A percentile compares a stretch with the other conserved stretches of the same genome.
Evolutionary conservation across 1,140 invertebrate species (phyloP).

Genomic region (Aphis craccivora): DNA sequence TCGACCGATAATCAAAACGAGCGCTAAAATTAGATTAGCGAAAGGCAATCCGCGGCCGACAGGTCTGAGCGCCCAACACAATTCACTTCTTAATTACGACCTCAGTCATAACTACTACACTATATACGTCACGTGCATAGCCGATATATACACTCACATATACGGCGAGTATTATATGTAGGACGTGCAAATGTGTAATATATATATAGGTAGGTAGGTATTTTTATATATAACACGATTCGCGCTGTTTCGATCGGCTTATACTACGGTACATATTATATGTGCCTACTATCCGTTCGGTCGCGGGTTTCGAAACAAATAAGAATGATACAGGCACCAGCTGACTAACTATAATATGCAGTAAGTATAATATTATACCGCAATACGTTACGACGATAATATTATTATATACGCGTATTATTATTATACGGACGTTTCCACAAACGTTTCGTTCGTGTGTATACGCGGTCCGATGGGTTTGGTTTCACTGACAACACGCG

Average conservation of each 20-base stretch:
- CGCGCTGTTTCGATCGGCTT: neutral
- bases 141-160: neutral
- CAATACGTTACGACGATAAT: neutral
- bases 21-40: constrained; percentile 48
- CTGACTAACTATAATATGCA: too few relatives aligned
- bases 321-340: too few relatives aligned
- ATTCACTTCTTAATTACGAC: constrained; percentile 52
- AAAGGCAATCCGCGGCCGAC: constrained; percentile 30
- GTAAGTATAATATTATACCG: too few relatives aligned
- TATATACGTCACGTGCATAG: neutral
- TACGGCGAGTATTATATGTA: neutral
- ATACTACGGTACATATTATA: neutral
- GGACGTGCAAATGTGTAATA: too few relatives aligned
- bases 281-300: neutral
- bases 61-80: neutral
- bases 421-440: neutral
- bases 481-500: neutral
- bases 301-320: neutral
- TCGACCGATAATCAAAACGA: constrained; percentile 52
- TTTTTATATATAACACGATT: neutral
- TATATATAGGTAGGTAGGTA: neutral
- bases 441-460: neutral
- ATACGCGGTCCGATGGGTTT: neutral
- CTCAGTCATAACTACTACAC: neutral
- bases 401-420: neutral